A percentile compares a stretch with the other conserved stretches of the same genome.
phyloP scores from a whole-genome alignment of 2,888 invertebrate species.

The Sminthurides aquaticus region DNA sequence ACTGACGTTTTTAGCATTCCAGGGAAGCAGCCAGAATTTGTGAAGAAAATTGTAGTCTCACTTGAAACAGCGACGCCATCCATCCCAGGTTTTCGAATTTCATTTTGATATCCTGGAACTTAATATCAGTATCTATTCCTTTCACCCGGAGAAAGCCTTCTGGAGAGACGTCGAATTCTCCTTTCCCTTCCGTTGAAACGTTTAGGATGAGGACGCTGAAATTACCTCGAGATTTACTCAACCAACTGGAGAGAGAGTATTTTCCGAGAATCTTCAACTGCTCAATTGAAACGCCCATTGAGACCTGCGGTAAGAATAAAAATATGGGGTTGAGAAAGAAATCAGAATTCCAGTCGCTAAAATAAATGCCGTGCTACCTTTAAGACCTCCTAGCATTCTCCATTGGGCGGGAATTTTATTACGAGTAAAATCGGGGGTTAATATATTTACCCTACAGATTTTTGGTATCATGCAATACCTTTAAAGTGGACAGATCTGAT shows the following conservation, averaged over 20 bases:
- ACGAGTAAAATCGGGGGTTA: no score
- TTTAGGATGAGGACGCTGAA: conserved; percentile 68
- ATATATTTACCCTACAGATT: no score
- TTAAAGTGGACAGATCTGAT: conserved; percentile 66
- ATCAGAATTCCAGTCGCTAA: no score
- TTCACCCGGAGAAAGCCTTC: conserved; percentile 70
- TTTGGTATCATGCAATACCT: no score
- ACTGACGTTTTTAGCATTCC: not conserved
- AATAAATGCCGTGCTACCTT: no score
- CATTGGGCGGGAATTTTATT: no score
- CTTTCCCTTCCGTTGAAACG: conserved; percentile 61
- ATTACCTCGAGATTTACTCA: conserved; percentile 63
- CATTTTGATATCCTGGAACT: conserved; percentile 65
- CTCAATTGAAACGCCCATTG: conserved; percentile 64
- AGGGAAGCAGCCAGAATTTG: not conserved
- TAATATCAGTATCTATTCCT: conserved; percentile 69
- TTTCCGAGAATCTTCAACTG: conserved; percentile 63
- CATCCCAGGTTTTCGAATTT: conserved; percentile 76
- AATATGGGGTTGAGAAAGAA: no score
- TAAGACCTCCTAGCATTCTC: no score
- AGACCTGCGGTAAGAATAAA: conserved; percentile 55
- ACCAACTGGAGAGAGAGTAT: conserved; percentile 65
- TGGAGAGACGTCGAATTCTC: conserved; percentile 62
- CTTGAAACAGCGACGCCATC: conserved; percentile 57
- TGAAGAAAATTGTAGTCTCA: not conserved